Percentiles rank a stretch among this genome's conserved stretches.
These are phyloP conservation scores for Helostoma temminkii DNA, from an alignment of 2,797 vertebrate species.

Conservation along the genomic window DNA sequence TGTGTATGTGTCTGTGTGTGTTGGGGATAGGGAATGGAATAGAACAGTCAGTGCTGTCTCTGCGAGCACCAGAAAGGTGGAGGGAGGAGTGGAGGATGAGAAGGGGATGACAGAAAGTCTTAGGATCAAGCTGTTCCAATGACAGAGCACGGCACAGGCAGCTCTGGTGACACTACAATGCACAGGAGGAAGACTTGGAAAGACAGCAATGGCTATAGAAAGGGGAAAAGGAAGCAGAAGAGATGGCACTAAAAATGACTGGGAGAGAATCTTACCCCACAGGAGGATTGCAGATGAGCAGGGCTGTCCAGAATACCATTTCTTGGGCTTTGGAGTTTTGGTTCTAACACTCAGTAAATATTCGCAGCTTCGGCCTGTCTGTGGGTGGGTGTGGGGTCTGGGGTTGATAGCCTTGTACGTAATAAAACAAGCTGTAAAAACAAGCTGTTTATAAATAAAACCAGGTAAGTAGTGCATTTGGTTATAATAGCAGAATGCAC, in stretches of 20 bases:
- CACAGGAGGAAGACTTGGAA: slow-evolving; percentile 6
- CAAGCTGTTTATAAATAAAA: too few species aligned
- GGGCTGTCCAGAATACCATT: too few species aligned
- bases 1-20: slow-evolving; percentile 5
- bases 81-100: slow-evolving; percentile 2
- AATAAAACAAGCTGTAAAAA: too few species aligned
- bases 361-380: too few species aligned
- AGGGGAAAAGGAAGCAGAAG: slow-evolving; percentile 6
- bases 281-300: slow-evolving; percentile 31
- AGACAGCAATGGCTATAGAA: slow-evolving; percentile 10
- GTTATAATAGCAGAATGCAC: too few species aligned
- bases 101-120: slow-evolving; percentile 47
- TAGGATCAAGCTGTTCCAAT: slow-evolving; percentile 51
- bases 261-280: slow-evolving; percentile 17
- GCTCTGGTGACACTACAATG: slow-evolving; percentile 47
- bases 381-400: too few species aligned
- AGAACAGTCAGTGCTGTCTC: slow-evolving; percentile 48
- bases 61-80: slow-evolving; percentile 37
- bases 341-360: too few species aligned
- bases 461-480: too few species aligned
- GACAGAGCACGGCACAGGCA: slow-evolving; percentile 54
- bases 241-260: slow-evolving; percentile 28
- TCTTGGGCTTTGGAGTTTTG: too few species aligned
- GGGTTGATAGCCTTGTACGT: too few species aligned
- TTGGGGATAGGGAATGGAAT: slow-evolving; percentile 10